Evolutionary conservation across 1,140 invertebrate species (phyloP).

Genomic region (Drosophila nigrodunni): DNA sequence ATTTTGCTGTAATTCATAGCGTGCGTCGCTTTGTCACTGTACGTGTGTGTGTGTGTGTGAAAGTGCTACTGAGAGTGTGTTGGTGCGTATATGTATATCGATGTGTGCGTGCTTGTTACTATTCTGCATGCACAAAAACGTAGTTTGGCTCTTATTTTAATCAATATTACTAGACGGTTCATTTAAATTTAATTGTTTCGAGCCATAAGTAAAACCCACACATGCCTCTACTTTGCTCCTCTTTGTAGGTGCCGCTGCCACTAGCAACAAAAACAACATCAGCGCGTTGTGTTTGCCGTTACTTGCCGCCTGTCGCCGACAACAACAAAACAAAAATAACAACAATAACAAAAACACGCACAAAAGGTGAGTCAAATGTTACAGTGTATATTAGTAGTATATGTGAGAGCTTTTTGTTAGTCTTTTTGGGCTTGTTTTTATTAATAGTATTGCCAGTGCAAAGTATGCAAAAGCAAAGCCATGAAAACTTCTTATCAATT

Average conservation of each 20-base stretch:
- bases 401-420: constrained; percentile 36
- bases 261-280: constrained; percentile 14
- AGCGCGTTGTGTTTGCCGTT: constrained; percentile 19
- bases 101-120: constrained; percentile 42
- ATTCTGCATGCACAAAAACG: constrained; percentile 59
- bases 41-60: constrained; percentile 8
- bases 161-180: constrained; percentile 69
- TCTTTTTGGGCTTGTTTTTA: constrained; percentile 56
- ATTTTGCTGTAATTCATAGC: constrained; percentile 47
- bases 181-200: constrained; percentile 71
- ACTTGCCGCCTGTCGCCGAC: constrained; percentile 25
- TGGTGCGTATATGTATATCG: constrained; percentile 11
- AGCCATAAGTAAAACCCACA: constrained; percentile 45
- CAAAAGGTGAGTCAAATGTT: constrained; percentile 62
- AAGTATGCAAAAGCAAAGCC: constrained; percentile 49
- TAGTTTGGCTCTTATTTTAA: constrained; percentile 53
- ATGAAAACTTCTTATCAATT: constrained; percentile 69
- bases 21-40: constrained; percentile 37
- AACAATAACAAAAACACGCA: constrained; percentile 40
- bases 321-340: constrained; percentile 34
- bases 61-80: too few species aligned
- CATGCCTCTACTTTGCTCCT: constrained; percentile 21
- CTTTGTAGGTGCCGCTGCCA: constrained; percentile 40
- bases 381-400: neutral
- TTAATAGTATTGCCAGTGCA: constrained; percentile 60